Evolutionary conservation across 2,113 vertebrate genomes (phyloP), one percentile per base, ranked within the genome.

Genomic region (Setophaga kirtlandii): DNA sequence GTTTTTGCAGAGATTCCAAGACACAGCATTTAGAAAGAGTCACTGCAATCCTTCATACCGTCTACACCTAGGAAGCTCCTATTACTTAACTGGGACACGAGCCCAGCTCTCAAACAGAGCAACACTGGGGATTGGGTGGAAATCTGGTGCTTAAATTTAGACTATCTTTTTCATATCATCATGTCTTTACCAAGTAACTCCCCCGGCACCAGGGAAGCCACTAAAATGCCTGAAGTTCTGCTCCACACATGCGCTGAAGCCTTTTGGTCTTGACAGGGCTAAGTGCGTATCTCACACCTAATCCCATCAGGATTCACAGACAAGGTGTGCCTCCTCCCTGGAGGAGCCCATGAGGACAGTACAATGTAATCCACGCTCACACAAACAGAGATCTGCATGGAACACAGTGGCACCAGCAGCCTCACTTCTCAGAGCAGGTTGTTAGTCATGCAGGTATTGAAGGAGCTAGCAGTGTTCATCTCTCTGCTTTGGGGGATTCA

Each of bases 251-350:
- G 94, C 80, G 35, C 42, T 7, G 7, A 80, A 92, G 46, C 50
- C 50, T 88, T 95, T 88, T 27, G 37, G 75, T 92, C 75, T 65
- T 81, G 96, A 95, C 79, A 90, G 68, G 86, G 59, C 63, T 80
- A 23, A 93, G 55, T 25, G 64, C 0, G 0, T 90, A 81, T 81
- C 86, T 94, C 2, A 0, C 88, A 90, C 90, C 79, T 95, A 86
- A 93, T 77, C 64, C 92, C 95, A 91, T 75, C 90, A 83, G 65
- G 93, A 67, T 47, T 65, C 0, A 0, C 50, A 89, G 93, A 30
- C 83, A 70, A 47, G 74, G 81, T 14, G 25, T 67, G 35, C 50
- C 50, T 80, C 37, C 67, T 70, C 15, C 62, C 78, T 1, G 0
- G 7, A 63, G 63, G 37, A 86, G 63, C 58, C 3, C 8, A 15